Evolutionary conservation across 2,113 vertebrate species (phyloP), one percentile per base, ranked within the genome.

Genomic region (Clarias batrachus): DNA sequence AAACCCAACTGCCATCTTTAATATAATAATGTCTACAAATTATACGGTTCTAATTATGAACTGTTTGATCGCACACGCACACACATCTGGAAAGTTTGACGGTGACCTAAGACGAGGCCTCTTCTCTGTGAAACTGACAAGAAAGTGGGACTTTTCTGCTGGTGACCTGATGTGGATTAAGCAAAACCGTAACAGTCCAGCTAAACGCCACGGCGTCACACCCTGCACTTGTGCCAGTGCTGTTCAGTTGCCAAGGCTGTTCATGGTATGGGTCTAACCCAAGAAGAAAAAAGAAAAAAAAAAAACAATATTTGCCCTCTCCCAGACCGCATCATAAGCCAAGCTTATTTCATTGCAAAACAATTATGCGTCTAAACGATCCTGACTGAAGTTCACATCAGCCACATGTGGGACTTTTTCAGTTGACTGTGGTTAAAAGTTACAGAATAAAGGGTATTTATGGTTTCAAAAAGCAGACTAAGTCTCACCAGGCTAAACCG

Each of bases 1-100:
- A 93, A 94, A 93, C 93, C 94, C 84, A 94, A 90, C 93, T 93
- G 93, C 94, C 93, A 93, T 94, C 91, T 94, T 95, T 92, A 94
- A 94, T 94, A 95, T 94, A 91, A 92, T 93, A 91, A 93, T 93
- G 93, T 92, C 90, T 90, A 88, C 91, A 94, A 94, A 95, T 95
- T 88, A 94, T 92, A 95, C 90, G 93, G 84, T 95, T 94, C 92
- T 93, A 94, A 94, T 94, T 94, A 93, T 93, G 92, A 94, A 92
- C 91, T 71, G 90, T 94, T 94, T 94, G 93, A 95, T 94, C 92
- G 86, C 90, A 90, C 90, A 54, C 87, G n/a, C n/a, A 89, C 88
- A 88, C 88, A 90, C 93, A 94, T 93, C 90, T 94, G 93, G 92
- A 92, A 91, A 89, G 84, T 89, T 90, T 85, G 89, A 84, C 80